A percentile compares a stretch with the other conserved stretches of the same genome.
These are phyloP conservation scores for Fistularia tabacaria DNA, from an alignment of 2,797 vertebrate species.

Conservation along the genomic window DNA sequence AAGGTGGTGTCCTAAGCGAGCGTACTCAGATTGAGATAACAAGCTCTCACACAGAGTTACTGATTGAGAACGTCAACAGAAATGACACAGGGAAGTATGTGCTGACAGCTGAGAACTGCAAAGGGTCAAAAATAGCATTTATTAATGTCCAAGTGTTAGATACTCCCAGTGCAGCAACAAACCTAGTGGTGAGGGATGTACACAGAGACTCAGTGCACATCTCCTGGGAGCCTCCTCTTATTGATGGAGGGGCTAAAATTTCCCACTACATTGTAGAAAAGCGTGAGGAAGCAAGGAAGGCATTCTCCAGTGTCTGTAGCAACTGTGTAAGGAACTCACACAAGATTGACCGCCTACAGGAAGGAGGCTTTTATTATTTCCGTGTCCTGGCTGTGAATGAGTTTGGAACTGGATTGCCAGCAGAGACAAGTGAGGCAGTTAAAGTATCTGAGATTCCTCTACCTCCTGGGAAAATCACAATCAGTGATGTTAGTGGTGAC, in stretches of 20 bases:
- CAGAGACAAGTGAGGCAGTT: slow-evolving; percentile 83
- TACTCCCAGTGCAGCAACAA: slow-evolving; percentile 89
- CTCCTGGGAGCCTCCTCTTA: slow-evolving; percentile 91
- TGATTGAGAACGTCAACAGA: slow-evolving; percentile 94
- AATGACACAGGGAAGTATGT: slow-evolving; percentile 95
- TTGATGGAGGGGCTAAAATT: slow-evolving; percentile 96
- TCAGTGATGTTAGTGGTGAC: slow-evolving; percentile 84
- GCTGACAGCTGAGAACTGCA: slow-evolving; percentile 87
- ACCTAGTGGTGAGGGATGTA: slow-evolving; percentile 87
- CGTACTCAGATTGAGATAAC: slow-evolving; percentile 89
- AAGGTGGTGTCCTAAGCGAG: slow-evolving; percentile 82
- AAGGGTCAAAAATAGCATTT: slow-evolving; percentile 91
- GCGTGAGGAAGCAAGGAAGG: slow-evolving; percentile 90
- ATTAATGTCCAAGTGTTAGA: slow-evolving; percentile 93
- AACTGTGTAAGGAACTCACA: slow-evolving; percentile 90
- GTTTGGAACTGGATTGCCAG: slow-evolving; percentile 87
- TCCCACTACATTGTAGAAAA: slow-evolving; percentile 95
- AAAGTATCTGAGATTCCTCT: slow-evolving; percentile 89
- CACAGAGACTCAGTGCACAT: slow-evolving; percentile 88
- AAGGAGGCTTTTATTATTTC: slow-evolving; percentile 92
- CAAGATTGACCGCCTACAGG: slow-evolving; percentile 87
- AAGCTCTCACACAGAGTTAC: slow-evolving; percentile 85
- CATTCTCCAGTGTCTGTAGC: slow-evolving; percentile 88
- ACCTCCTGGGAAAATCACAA: slow-evolving; percentile 86
- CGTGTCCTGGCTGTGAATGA: slow-evolving; percentile 94